Evolutionary conservation across 2,888 invertebrate species (phyloP), one percentile per base, ranked within the genome.

Genomic region (Gnatocerus cornutus): DNA sequence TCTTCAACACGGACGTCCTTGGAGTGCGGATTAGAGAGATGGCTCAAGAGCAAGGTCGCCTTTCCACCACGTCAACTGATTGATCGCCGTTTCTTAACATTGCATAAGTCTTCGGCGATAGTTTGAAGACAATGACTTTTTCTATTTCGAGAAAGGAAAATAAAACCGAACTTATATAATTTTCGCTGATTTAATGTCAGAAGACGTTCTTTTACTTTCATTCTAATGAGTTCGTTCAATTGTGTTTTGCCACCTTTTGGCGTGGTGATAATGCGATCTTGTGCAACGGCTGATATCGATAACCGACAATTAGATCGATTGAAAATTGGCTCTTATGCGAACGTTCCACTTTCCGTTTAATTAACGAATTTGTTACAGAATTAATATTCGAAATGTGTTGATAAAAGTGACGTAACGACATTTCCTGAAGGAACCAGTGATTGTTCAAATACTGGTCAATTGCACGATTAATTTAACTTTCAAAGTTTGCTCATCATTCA

Each of bases 1-100:
- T 16, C 58, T 41, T 58, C 58, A 58, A 43, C 16, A 16, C 56
- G 41, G 27, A 43, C 41, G 43, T 39, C 41, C 41, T 56, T 56
- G 55, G n/a, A 14, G 21, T 16, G n/a, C n/a, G n/a, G n/a, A n/a
- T n/a, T 9, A 10, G 21, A n/a, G 16, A 27, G 27, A 48, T 21
- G 16, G 5, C 10, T 48, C 16, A 48, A 16, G 50, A 27, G 13
- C 50, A 50, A 50, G 50, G 50, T 50, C 50, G 13, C 30, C 50
- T 50, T 50, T 50, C 50, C 16, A 16, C 48, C 12, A 10, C 8
- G 1, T 14, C 1, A 45, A 13, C 29, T 16, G 46, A 46, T 46
- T 14, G 21, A 46, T 46, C 8, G 46, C 13, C 41, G 12, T 41
- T 41, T 12, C 12, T 39, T 39, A 39, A 39, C n/a, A n/a, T n/a